These are phyloP conservation scores for Hormaphis cornu DNA, from an alignment of 1,140 invertebrate genomes.

Conservation along the genomic window DNA sequence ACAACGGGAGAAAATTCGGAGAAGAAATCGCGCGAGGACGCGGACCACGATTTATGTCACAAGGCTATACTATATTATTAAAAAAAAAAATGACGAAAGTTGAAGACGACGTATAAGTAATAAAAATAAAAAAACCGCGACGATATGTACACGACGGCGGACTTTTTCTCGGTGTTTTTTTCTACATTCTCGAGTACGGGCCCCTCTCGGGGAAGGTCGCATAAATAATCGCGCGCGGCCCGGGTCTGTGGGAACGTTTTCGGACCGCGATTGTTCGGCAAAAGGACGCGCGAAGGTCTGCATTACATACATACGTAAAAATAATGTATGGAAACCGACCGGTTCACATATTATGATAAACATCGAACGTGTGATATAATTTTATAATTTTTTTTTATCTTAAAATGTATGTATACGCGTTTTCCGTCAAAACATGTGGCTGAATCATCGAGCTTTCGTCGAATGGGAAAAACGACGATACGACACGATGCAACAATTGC, in stretches of 20 bases:
- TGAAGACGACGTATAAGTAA: neutral
- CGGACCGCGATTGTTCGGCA: conserved; percentile 2
- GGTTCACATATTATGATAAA: conserved; percentile 13
- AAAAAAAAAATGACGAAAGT: conserved; percentile 11
- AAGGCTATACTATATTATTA: conserved; percentile 3
- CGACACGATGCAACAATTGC: too few species aligned
- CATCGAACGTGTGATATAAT: neutral
- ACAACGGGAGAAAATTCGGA: neutral
- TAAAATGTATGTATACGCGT: neutral
- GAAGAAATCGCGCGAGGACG: neutral
- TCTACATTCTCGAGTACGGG: neutral
- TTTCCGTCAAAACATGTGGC: neutral
- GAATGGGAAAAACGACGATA: neutral
- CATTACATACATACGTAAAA: too few species aligned
- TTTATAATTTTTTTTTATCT: too few species aligned
- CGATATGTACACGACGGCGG: neutral
- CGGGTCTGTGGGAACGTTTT: conserved; percentile 20
- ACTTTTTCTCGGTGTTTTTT: neutral
- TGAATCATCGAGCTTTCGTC: conserved; percentile 2
- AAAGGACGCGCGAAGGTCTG: conserved; percentile 23
- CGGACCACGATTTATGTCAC: conserved; percentile 12
- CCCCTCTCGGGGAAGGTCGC: neutral
- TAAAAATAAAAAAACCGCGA: neutral
- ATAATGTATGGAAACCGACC: conserved; percentile 23
- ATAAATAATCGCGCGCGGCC: neutral